phyloP scores from a whole-genome alignment of 2,888 invertebrate genomes.

The Laothoe populi region DNA sequence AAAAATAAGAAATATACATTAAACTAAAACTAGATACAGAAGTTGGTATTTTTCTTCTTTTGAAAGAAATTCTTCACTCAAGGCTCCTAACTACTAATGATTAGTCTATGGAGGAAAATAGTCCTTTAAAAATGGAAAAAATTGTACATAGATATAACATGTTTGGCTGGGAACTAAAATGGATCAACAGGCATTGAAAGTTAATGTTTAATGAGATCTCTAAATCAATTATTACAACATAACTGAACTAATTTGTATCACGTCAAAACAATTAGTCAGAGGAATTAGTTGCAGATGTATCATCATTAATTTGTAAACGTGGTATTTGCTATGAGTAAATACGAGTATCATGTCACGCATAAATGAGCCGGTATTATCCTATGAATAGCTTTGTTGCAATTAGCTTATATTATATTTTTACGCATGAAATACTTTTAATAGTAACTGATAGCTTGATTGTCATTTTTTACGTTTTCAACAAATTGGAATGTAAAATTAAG shows the following conservation, averaged over 20 bases:
- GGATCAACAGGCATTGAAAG: neutral
- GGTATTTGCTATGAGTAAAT: neutral
- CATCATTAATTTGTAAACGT: neutral
- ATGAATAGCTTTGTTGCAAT: neutral
- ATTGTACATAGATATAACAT: too few relatives aligned
- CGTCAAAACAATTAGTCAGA: neutral
- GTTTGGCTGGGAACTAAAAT: too few relatives aligned
- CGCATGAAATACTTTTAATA: neutral
- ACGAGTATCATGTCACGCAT: constrained; percentile 1
- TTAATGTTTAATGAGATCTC: neutral
- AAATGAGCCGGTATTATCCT: neutral
- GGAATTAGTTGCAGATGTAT: neutral
- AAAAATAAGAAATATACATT: too few relatives aligned
- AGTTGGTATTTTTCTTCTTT: too few relatives aligned
- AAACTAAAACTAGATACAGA: too few relatives aligned
- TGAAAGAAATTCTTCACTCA: too few relatives aligned
- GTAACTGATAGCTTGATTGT: neutral
- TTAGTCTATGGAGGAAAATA: too few relatives aligned
- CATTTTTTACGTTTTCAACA: too few relatives aligned
- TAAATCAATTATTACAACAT: neutral
- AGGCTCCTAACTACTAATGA: too few relatives aligned
- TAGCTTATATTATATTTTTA: neutral
- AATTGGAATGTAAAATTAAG: neutral
- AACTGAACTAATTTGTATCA: neutral
- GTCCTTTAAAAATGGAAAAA: too few relatives aligned